Percentiles rank a stretch among this genome's conserved stretches.
phyloP scores from a whole-genome alignment of 1,140 invertebrate species.

The Sesamia nonagrioides region DNA sequence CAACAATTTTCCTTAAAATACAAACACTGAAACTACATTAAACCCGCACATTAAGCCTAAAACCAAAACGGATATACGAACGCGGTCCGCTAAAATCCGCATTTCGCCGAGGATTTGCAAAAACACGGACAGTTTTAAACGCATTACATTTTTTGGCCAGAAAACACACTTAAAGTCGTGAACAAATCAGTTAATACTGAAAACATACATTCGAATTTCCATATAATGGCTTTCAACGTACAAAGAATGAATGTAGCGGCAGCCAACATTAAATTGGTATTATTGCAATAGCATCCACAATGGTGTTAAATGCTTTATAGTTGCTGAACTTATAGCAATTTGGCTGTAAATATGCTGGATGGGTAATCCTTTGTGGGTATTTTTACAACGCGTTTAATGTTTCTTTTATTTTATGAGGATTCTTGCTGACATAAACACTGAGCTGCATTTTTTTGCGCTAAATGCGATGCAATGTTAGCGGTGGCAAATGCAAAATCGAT shows the following conservation, averaged over 20 bases:
- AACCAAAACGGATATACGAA: not conserved
- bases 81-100: conserved; percentile 1
- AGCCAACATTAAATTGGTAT: conserved; percentile 21
- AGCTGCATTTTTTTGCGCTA: no score
- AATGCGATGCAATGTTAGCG: no score
- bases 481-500: no score
- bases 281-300: conserved; percentile 19
- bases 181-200: conserved; percentile 25
- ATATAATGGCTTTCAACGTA: conserved; percentile 27
- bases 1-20: not conserved
- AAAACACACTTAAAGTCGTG: conserved; percentile 29
- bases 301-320: conserved; percentile 31
- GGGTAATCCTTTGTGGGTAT: conserved; percentile 1
- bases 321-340: conserved; percentile 11
- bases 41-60: conserved; percentile 7
- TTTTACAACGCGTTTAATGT: not conserved
- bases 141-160: conserved; percentile 25
- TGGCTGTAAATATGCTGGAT: conserved; percentile 22
- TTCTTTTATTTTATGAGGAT: conserved; percentile 14
- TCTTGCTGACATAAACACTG: no score
- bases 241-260: conserved; percentile 5
- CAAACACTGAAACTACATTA: conserved; percentile 6
- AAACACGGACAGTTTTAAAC: conserved; percentile 27
- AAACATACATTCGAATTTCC: conserved; percentile 31
- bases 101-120: conserved; percentile 21